Conservation (phyloP, 2,113 vertebrate species). For the Pelmatolapia mariae region DNA sequence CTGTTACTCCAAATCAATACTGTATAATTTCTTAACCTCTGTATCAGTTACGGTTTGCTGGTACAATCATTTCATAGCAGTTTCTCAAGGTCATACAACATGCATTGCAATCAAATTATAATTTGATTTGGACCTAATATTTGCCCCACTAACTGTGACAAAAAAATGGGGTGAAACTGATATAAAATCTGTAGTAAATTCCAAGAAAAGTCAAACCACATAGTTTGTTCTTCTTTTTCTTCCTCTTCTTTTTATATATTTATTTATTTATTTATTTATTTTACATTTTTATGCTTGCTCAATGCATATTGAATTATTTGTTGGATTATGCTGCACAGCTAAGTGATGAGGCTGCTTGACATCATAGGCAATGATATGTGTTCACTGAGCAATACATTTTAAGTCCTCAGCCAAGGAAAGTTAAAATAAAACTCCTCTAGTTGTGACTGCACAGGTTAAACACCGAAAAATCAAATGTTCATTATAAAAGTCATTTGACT, state of each 20-base stretch:
- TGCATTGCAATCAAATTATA: neutral
- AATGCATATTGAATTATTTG: neutral
- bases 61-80: neutral
- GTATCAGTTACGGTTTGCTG: neutral
- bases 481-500: constrained; percentile 8
- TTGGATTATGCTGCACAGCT: neutral
- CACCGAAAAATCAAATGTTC: neutral
- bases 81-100: neutral
- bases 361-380: neutral
- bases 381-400: neutral
- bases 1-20: neutral
- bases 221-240: neutral
- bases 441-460: neutral
- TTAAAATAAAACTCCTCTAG: neutral
- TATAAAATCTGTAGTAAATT: neutral
- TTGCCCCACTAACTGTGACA: neutral
- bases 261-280: neutral
- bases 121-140: neutral
- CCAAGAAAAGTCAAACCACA: neutral
- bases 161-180: neutral
- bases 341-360: neutral
- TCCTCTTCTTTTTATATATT: neutral
- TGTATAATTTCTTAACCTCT: neutral
- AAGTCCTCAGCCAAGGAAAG: neutral
- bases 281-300: neutral